A percentile compares a stretch with the other conserved stretches of the same genome.
phyloP scores from a whole-genome alignment of 2,113 vertebrate species.

The Lichenostomus cassidix region DNA sequence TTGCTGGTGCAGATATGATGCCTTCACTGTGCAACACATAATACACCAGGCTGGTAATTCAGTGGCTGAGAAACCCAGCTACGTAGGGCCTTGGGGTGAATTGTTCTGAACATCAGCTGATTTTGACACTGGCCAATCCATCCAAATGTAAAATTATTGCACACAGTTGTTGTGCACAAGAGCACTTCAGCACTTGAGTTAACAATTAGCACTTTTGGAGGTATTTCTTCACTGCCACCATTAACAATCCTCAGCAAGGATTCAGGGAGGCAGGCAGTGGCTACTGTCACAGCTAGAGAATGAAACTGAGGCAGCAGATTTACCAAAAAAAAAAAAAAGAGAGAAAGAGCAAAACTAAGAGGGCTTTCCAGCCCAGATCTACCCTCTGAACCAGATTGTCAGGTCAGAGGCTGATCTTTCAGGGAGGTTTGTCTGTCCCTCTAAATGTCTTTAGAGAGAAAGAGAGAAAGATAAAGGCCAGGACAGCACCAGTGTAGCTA shows the following conservation, averaged over 20 bases:
- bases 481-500: neutral
- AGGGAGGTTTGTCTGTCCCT: neutral
- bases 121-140: neutral
- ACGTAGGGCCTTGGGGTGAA: neutral
- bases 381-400: neutral
- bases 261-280: neutral
- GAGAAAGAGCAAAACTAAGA: neutral
- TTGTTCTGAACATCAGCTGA: neutral
- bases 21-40: neutral
- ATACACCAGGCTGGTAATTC: neutral
- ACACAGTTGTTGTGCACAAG: neutral
- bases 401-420: neutral
- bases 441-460: neutral
- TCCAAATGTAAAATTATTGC: neutral
- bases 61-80: neutral
- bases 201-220: neutral
- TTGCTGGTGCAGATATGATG: neutral
- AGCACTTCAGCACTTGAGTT: neutral
- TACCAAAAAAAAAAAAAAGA: neutral
- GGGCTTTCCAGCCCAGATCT: neutral
- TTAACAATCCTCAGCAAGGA: neutral
- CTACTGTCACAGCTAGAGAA: neutral
- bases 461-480: neutral
- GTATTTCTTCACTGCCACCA: neutral
- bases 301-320: neutral